phyloP scores from a whole-genome alignment of 1,140 invertebrate genomes.

The Latrodectus geometricus region DNA sequence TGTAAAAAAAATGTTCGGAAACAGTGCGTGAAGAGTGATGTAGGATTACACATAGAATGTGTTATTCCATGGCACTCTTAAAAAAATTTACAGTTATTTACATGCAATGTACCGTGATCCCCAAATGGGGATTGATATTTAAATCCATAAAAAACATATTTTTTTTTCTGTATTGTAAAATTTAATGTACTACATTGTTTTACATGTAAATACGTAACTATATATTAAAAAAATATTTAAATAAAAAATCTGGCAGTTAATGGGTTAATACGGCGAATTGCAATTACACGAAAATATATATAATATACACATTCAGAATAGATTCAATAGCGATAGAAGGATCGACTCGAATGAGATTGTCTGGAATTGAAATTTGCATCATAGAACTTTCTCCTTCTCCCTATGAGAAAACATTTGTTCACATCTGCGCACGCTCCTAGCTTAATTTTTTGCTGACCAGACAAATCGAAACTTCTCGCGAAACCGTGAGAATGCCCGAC shows the following conservation, averaged over 20 bases:
- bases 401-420: too few relatives aligned
- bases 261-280: constrained; percentile 2
- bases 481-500: too few relatives aligned
- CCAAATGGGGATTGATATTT: constrained; percentile 31
- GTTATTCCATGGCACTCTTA: constrained; percentile 33
- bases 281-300: too few relatives aligned
- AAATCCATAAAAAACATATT: constrained; percentile 24
- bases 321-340: too few relatives aligned
- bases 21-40: constrained; percentile 25
- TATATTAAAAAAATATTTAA: constrained; percentile 42
- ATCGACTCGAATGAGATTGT: too few relatives aligned
- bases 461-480: too few relatives aligned
- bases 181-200: constrained; percentile 38
- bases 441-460: too few relatives aligned
- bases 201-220: constrained; percentile 42
- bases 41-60: constrained; percentile 29
- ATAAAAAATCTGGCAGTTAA: constrained; percentile 3
- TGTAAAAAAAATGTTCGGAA: constrained; percentile 31
- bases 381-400: too few relatives aligned
- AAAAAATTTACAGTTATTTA: constrained; percentile 34
- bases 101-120: constrained; percentile 32
- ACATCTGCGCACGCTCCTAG: too few relatives aligned
- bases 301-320: too few relatives aligned
- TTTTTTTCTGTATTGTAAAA: too few relatives aligned
- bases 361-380: too few relatives aligned